phyloP scores from a whole-genome alignment of 2,888 invertebrate species.

The Anticlea derivata region DNA sequence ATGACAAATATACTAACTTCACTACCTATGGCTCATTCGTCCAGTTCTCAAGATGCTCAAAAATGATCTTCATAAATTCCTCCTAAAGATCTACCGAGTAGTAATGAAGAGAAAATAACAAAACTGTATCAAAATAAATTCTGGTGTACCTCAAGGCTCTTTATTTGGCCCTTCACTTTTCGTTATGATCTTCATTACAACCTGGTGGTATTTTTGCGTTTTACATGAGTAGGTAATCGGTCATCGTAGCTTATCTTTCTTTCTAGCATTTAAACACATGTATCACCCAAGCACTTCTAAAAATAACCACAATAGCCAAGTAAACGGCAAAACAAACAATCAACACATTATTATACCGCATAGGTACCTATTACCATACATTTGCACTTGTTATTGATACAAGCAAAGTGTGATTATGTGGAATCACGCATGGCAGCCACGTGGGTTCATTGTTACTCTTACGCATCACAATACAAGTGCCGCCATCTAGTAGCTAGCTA shows the following conservation, averaged over 20 bases:
- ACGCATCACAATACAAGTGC: neutral
- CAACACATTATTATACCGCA: constrained; percentile 35
- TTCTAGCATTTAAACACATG: too few species aligned
- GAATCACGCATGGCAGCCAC: constrained; percentile 30
- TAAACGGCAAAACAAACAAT: constrained; percentile 40
- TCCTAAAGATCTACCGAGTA: too few species aligned
- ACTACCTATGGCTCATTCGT: too few species aligned
- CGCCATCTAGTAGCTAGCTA: neutral
- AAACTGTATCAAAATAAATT: neutral
- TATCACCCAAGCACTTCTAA: constrained; percentile 10
- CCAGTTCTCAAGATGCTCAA: too few species aligned
- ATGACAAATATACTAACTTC: too few species aligned
- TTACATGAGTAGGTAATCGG: too few species aligned
- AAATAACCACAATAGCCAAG: constrained; percentile 12
- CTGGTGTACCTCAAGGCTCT: constrained; percentile 1
- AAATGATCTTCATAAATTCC: too few species aligned
- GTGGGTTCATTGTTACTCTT: constrained; percentile 19
- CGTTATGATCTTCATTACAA: neutral
- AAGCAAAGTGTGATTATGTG: constrained; percentile 31
- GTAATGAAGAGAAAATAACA: too few species aligned
- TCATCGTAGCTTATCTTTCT: neutral
- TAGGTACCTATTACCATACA: constrained; percentile 40
- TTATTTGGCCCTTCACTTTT: neutral
- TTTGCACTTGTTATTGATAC: constrained; percentile 45
- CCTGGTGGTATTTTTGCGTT: neutral